A percentile compares a stretch with the other conserved stretches of the same genome.
Conservation (phyloP, 2,113 vertebrate genomes). For the Lampris incognitus region DNA sequence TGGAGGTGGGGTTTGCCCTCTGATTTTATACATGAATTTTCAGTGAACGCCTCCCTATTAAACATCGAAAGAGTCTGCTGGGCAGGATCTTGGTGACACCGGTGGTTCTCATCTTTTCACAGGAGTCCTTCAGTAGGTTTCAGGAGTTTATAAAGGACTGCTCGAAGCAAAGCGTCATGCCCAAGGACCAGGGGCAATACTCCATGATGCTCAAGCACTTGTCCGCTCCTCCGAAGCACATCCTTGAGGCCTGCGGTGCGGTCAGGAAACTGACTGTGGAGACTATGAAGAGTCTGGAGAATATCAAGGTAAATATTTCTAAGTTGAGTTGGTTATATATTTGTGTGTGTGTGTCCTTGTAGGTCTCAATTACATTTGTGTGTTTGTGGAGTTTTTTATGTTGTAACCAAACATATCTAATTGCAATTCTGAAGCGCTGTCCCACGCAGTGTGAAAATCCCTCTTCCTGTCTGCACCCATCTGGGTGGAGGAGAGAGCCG, state of each 20-base stretch:
- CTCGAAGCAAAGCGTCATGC: not conserved
- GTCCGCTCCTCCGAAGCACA: conserved; percentile 40
- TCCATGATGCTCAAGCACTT: not conserved
- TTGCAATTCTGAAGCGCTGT: too few relatives aligned
- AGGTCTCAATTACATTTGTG: too few relatives aligned
- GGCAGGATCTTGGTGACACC: not conserved
- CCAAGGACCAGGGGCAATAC: not conserved
- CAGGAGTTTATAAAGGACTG: conserved; percentile 48
- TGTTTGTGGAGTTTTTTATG: too few relatives aligned
- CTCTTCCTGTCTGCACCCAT: too few relatives aligned
- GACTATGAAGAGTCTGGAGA: not conserved
- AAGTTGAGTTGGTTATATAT: not conserved
- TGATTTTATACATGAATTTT: not conserved
- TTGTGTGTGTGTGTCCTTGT: too few relatives aligned
- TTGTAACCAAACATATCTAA: too few relatives aligned
- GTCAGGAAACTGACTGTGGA: conserved; percentile 8
- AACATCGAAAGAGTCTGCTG: not conserved
- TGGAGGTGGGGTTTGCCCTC: conserved; percentile 54
- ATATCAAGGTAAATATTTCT: conserved; percentile 30
- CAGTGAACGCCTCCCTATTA: not conserved
- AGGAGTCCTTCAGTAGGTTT: conserved; percentile 63
- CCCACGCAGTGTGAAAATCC: too few relatives aligned
- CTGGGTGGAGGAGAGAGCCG: too few relatives aligned
- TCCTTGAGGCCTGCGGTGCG: not conserved
- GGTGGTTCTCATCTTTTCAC: not conserved